Percentiles rank a stretch among this genome's conserved stretches.
Evolutionary conservation across 2,888 invertebrate genomes (phyloP).

Genomic region (Alentia gelatinosa): DNA sequence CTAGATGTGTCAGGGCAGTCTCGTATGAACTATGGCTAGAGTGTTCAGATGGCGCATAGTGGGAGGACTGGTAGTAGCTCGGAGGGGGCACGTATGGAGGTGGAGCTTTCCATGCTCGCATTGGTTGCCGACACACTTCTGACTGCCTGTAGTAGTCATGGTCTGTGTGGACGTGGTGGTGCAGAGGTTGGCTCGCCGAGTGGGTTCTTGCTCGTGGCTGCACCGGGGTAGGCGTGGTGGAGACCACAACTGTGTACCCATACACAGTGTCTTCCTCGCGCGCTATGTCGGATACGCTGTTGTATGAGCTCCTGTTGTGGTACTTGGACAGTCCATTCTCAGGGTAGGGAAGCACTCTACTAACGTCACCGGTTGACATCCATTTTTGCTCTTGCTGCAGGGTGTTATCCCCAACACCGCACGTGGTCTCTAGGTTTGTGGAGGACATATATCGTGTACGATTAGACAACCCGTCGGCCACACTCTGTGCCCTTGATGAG

Average conservation of each 20-base stretch:
- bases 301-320: not conserved
- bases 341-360: not conserved
- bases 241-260: slow-evolving; percentile 25
- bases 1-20: slow-evolving; percentile 14
- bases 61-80: slow-evolving; percentile 51
- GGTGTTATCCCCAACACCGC: not conserved
- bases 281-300: not conserved
- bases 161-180: not conserved
- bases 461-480: not conserved
- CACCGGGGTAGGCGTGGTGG: slow-evolving; percentile 34
- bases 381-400: slow-evolving; percentile 12
- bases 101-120: slow-evolving; percentile 38
- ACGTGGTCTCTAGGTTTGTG: not conserved
- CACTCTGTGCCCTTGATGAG: not conserved
- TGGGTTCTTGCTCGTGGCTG: not conserved
- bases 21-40: slow-evolving; percentile 38
- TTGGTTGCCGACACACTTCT: not conserved
- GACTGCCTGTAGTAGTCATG: slow-evolving; percentile 27
- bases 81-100: slow-evolving; percentile 63
- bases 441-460: not conserved
- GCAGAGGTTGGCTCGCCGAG: not conserved
- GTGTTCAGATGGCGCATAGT: not conserved
- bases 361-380: not conserved
- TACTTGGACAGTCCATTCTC: slow-evolving; percentile 2
- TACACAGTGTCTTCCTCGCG: not conserved